A percentile compares a stretch with the other conserved stretches of the same genome.
Evolutionary conservation across 2,113 vertebrate genomes (phyloP).

Genomic region (Notechis scutatus): DNA sequence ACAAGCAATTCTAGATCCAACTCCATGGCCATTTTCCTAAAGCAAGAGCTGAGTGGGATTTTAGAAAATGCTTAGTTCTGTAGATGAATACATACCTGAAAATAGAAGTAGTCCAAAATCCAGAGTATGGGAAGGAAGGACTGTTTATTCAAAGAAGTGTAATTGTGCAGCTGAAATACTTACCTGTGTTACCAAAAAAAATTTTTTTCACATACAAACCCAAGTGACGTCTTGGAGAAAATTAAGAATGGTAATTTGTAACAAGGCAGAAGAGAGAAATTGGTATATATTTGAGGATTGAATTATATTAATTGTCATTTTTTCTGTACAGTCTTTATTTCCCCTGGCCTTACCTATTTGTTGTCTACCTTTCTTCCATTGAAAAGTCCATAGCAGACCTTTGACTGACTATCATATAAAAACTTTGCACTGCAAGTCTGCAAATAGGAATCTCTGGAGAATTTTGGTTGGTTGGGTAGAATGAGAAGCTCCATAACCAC

Average conservation of each 20-base stretch:
- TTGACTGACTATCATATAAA: neutral
- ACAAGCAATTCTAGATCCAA: constrained; percentile 10
- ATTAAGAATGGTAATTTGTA: neutral
- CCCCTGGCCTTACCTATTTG: neutral
- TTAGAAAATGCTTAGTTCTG: constrained; percentile 10
- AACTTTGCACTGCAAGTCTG: neutral
- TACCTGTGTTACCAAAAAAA: neutral
- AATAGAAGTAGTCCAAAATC: neutral
- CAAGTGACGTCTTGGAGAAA: neutral
- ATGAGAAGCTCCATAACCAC: neutral
- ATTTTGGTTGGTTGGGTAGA: neutral
- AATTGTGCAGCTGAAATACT: neutral
- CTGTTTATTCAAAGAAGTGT: neutral
- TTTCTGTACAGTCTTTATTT: neutral
- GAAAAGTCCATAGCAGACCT: neutral
- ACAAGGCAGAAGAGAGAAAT: neutral
- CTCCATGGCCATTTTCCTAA: constrained; percentile 17
- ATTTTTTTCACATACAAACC: neutral
- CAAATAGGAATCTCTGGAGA: neutral
- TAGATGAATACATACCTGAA: constrained; percentile 19
- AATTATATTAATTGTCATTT: neutral
- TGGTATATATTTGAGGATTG: neutral
- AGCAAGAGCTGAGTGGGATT: neutral
- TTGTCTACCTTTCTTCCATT: neutral
- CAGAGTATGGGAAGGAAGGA: neutral